A percentile compares a stretch with the other conserved stretches of the same genome.
Evolutionary conservation across 2,797 vertebrate genomes (phyloP).

Genomic region (Gymnothorax reevesii): DNA sequence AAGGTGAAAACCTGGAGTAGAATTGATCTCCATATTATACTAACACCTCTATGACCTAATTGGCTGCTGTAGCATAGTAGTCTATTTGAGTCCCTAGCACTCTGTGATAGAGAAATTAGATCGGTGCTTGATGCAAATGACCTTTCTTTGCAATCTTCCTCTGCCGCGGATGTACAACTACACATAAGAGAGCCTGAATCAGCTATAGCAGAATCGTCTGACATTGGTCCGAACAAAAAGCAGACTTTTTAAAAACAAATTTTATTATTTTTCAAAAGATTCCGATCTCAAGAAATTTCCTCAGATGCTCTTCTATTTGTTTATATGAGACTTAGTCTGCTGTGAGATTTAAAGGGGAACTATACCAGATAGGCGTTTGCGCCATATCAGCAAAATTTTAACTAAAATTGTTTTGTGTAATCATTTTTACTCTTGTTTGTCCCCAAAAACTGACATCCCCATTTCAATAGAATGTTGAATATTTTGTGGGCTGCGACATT

Average conservation of each 20-base stretch:
- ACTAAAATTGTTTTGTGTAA: too few species aligned
- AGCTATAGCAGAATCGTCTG: not conserved
- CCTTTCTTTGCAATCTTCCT: not conserved
- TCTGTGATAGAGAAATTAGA: not conserved
- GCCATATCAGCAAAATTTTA: too few species aligned
- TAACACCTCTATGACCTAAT: not conserved
- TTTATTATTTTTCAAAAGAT: not conserved
- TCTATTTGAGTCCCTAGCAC: not conserved
- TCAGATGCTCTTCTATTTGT: not conserved
- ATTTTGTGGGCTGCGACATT: too few species aligned
- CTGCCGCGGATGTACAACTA: not conserved
- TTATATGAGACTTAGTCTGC: too few species aligned
- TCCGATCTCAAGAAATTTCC: not conserved
- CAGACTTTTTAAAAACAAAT: not conserved
- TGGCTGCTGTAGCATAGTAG: not conserved
- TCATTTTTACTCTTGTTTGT: too few species aligned
- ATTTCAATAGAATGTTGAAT: too few species aligned
- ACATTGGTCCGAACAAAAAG: not conserved
- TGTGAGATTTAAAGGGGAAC: too few species aligned
- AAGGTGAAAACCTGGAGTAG: not conserved
- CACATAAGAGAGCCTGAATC: not conserved
- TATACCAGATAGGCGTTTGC: too few species aligned
- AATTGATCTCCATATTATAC: not conserved
- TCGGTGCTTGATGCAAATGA: not conserved
- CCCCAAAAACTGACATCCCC: too few species aligned